Conservation (phyloP, 2,113 vertebrate species). For the Naja naja region DNA sequence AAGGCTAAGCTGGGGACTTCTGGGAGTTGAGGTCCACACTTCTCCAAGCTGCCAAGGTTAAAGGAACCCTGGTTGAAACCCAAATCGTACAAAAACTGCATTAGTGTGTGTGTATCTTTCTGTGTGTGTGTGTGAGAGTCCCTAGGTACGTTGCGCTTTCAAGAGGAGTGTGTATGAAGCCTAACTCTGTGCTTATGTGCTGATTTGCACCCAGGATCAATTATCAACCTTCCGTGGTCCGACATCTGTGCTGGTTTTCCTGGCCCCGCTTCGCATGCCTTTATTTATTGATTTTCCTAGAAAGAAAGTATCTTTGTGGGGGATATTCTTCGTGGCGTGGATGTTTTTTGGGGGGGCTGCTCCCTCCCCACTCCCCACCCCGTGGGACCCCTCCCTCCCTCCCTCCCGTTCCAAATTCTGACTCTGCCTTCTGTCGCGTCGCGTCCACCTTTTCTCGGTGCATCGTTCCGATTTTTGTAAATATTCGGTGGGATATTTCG, state of each 20-base stretch:
- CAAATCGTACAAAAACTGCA: neutral
- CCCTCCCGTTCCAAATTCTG: constrained; percentile 29
- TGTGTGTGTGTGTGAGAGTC: neutral
- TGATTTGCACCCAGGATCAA: neutral
- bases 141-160: constrained; percentile 2
- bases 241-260: neutral
- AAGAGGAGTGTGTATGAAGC: constrained; percentile 20
- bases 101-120: neutral
- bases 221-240: constrained; percentile 14
- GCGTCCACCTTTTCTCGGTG: constrained; percentile 38
- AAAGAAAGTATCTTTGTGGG: neutral
- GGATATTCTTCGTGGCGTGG: constrained; percentile 13
- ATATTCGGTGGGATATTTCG: constrained; percentile 66
- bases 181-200: neutral
- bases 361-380: no score
- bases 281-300: neutral
- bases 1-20: neutral
- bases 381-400: neutral
- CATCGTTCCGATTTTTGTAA: constrained; percentile 59
- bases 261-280: constrained; percentile 31
- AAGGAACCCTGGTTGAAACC: neutral
- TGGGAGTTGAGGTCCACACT: neutral
- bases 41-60: neutral
- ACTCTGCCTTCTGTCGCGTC: constrained; percentile 12
- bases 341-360: neutral